phyloP scores from a whole-genome alignment of 2,113 vertebrate species.

The Patagioenas fasciata region DNA sequence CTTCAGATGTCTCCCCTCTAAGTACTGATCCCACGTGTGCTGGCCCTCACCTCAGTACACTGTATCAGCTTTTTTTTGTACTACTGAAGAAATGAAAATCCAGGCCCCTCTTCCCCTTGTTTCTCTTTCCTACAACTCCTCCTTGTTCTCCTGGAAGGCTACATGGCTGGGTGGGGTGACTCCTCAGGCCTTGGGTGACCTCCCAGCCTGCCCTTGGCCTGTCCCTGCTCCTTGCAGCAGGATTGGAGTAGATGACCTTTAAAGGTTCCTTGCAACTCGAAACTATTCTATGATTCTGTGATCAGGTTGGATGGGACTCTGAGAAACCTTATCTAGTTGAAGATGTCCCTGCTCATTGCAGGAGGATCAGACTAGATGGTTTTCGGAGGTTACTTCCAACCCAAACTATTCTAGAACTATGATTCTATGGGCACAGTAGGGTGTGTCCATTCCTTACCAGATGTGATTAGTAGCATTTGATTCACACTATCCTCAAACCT shows the following conservation, averaged over 20 bases:
- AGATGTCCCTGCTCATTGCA: no score
- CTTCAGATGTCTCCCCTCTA: rapidly evolving
- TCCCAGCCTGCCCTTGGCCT: background rate
- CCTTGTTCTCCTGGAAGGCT: background rate
- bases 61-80: background rate
- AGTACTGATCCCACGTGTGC: background rate
- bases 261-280: no score
- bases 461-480: background rate
- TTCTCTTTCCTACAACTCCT: background rate
- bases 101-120: background rate
- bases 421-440: background rate
- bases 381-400: no score
- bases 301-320: no score
- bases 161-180: background rate
- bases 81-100: background rate
- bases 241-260: no score
- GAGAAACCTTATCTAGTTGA: no score
- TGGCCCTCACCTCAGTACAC: background rate
- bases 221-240: no score
- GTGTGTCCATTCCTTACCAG: background rate
- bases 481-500: background rate
- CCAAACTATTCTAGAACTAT: no score
- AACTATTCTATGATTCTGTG: no score
- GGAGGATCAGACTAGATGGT: no score
- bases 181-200: background rate